These are phyloP conservation scores for Drosophila nigrodunni DNA, from an alignment of 1,140 invertebrate genomes.

Conservation along the genomic window DNA sequence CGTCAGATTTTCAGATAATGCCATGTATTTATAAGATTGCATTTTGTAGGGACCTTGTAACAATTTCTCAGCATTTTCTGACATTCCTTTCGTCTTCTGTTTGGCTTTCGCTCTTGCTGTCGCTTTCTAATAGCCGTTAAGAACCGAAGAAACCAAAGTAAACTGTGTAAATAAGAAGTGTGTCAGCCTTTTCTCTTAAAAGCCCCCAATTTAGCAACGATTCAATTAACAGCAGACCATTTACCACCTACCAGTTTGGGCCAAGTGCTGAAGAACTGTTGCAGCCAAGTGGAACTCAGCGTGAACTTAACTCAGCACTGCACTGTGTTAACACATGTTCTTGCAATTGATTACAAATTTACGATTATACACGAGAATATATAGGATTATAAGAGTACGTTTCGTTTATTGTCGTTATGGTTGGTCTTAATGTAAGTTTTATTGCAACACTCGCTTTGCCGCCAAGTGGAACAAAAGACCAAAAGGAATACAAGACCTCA, in stretches of 20 bases:
- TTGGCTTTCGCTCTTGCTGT: constrained; percentile 29
- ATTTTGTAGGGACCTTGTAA: constrained; percentile 42
- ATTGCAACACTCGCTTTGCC: constrained; percentile 64
- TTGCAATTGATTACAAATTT: constrained; percentile 82
- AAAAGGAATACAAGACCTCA: constrained; percentile 55
- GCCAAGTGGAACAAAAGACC: constrained; percentile 69
- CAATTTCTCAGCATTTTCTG: constrained; percentile 31
- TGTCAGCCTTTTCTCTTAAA: constrained; percentile 74
- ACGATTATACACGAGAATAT: constrained; percentile 60
- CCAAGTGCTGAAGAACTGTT: constrained; percentile 17
- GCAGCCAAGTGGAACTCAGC: constrained; percentile 49
- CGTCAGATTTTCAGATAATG: background rate
- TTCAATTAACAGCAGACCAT: constrained; percentile 73
- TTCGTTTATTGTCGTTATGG: constrained; percentile 65
- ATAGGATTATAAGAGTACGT: constrained; percentile 46
- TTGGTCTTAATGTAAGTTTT: constrained; percentile 55
- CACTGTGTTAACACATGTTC: constrained; percentile 77
- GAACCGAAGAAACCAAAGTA: constrained; percentile 21
- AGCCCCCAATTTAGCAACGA: constrained; percentile 57
- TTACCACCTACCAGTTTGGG: constrained; percentile 40
- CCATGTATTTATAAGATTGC: background rate
- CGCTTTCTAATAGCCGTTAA: constrained; percentile 61
- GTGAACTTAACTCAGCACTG: background rate
- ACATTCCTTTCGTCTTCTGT: background rate
- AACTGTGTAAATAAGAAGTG: constrained; percentile 44